Evolutionary conservation across 2,888 invertebrate genomes (phyloP).

Genomic region (Alcis repandata): DNA sequence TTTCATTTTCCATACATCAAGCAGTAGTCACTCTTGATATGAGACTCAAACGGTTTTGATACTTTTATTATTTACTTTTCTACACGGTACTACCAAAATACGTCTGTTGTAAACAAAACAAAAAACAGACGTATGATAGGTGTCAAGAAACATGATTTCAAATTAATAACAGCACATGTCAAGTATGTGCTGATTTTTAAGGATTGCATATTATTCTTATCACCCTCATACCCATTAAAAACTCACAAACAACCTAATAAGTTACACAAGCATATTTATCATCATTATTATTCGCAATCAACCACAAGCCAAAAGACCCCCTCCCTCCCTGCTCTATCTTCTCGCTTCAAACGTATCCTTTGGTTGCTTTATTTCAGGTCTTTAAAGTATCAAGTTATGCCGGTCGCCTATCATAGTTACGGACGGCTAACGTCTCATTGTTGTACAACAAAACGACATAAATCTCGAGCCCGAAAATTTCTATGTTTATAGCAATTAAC

Average conservation of each 20-base stretch:
- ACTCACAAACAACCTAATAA: no score
- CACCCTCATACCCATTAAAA: no score
- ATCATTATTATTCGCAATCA: no score
- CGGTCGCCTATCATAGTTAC: conserved; percentile 21
- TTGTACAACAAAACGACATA: conserved; percentile 59
- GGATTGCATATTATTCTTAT: no score
- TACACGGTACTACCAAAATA: background rate
- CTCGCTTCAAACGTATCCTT: no score
- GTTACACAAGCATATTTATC: no score
- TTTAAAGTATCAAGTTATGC: conserved; percentile 2
- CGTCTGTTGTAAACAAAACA: background rate
- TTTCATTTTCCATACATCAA: conserved; percentile 40
- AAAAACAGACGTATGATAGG: background rate
- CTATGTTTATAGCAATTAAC: conserved; percentile 69
- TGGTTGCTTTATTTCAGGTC: background rate
- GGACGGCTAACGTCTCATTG: conserved; percentile 50
- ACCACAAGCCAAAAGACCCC: no score
- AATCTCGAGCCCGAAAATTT: conserved; percentile 67
- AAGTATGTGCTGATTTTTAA: no score
- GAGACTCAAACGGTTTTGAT: conserved; percentile 4
- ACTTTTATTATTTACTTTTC: background rate
- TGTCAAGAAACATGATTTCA: no score
- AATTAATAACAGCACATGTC: no score
- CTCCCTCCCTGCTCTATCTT: no score
- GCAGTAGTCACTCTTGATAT: conserved; percentile 26